Percentiles rank a stretch among this genome's conserved stretches.
phyloP scores from a whole-genome alignment of 2,113 vertebrate genomes.

The Hyla sarda region DNA sequence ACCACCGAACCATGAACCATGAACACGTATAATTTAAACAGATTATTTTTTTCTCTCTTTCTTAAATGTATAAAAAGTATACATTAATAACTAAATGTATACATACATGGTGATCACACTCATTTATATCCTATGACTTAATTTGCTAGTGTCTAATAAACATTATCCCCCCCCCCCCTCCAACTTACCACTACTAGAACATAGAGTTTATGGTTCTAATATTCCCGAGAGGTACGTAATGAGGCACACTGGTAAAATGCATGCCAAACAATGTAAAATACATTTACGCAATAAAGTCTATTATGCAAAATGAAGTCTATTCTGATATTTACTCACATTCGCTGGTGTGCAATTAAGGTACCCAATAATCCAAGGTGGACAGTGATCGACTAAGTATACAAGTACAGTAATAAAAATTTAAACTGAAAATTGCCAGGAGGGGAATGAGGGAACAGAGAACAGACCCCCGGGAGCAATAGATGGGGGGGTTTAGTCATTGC shows the following conservation, averaged over 20 bases:
- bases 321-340: conserved; percentile 54
- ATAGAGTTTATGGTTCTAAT: conserved; percentile 14
- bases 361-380: conserved; percentile 58
- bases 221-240: conserved; percentile 51
- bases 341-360: conserved; percentile 59
- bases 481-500: conserved; percentile 57
- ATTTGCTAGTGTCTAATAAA: conserved; percentile 36
- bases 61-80: too few species aligned
- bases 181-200: conserved; percentile 25
- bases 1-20: too few species aligned
- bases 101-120: background rate
- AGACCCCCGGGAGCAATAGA: conserved; percentile 53
- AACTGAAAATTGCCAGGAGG: conserved; percentile 57
- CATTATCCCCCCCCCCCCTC: conserved; percentile 22
- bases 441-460: conserved; percentile 50
- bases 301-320: conserved; percentile 57
- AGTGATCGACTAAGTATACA: conserved; percentile 58
- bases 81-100: background rate
- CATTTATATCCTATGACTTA: conserved; percentile 10
- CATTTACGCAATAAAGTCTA: conserved; percentile 55
- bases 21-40: too few species aligned
- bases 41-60: too few species aligned
- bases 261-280: conserved; percentile 56
- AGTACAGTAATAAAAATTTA: conserved; percentile 58
- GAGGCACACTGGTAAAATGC: conserved; percentile 40